These are phyloP conservation scores for Coleophora flavipennella DNA, from an alignment of 2,888 invertebrate species.

Conservation along the genomic window DNA sequence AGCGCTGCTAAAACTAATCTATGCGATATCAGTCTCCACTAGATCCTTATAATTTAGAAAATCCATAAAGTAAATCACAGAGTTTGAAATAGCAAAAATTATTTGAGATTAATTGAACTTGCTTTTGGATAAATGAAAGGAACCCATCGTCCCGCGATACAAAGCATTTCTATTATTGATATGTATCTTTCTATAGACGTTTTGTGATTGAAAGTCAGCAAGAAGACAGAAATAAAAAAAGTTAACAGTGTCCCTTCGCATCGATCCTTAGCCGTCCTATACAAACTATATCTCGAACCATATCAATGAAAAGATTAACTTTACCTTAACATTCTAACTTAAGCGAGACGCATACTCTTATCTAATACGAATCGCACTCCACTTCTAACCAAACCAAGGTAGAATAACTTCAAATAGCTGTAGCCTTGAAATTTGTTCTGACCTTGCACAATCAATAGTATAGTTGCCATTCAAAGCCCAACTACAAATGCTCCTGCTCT, in stretches of 20 bases:
- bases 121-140: too few species aligned
- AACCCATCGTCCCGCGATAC: slow-evolving; percentile 47
- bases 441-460: too few species aligned
- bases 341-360: slow-evolving; percentile 51
- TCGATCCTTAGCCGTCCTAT: slow-evolving; percentile 59
- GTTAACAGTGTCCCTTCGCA: slow-evolving; percentile 60
- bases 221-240: slow-evolving; percentile 43
- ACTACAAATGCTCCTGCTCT: slow-evolving; percentile 36
- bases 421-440: too few species aligned
- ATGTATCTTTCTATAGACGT: slow-evolving; percentile 66
- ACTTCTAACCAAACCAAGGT: slow-evolving; percentile 25
- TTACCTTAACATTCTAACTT: slow-evolving; percentile 58
- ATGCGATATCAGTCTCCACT: slow-evolving; percentile 72
- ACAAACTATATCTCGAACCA: slow-evolving; percentile 43
- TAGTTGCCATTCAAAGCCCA: not conserved
- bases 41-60: slow-evolving; percentile 71
- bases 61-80: slow-evolving; percentile 72
- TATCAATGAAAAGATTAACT: slow-evolving; percentile 56
- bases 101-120: slow-evolving; percentile 56
- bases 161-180: slow-evolving; percentile 58
- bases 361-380: slow-evolving; percentile 31
- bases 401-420: slow-evolving; percentile 9
- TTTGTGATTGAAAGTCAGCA: slow-evolving; percentile 40
- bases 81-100: slow-evolving; percentile 64
- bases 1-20: slow-evolving; percentile 73